Conservation (phyloP, 2,113 vertebrate genomes). For the Taxidea taxus region DNA sequence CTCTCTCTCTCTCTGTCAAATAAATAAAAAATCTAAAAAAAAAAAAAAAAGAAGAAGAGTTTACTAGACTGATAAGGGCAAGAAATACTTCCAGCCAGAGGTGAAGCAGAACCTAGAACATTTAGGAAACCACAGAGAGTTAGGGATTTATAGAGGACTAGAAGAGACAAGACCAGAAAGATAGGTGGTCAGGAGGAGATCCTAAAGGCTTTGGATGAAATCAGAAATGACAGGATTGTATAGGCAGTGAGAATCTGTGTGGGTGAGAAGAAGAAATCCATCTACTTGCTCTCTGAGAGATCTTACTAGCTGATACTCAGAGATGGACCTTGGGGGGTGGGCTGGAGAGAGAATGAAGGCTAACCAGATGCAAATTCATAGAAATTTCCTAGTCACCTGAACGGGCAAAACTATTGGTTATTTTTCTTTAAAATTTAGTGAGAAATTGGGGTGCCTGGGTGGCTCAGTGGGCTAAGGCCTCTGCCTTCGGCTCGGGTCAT, state of each 20-base stretch:
- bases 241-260: not conserved
- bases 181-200: not conserved
- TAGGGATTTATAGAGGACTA: not conserved
- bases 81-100: not conserved
- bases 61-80: not conserved
- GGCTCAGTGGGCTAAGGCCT: too few relatives aligned
- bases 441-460: not conserved
- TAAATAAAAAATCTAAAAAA: too few relatives aligned
- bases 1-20: too few relatives aligned
- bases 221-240: not conserved
- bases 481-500: too few relatives aligned
- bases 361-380: not conserved
- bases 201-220: not conserved
- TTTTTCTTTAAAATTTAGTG: not conserved
- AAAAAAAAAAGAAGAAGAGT: too few relatives aligned
- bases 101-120: not conserved
- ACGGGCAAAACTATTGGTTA: not conserved
- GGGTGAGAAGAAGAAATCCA: not conserved
- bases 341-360: not conserved
- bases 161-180: not conserved
- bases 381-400: not conserved
- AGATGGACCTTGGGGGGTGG: not conserved
- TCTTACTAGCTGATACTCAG: not conserved
- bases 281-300: not conserved
- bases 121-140: not conserved